Evolutionary conservation across 1,140 invertebrate species (phyloP).

Genomic region (Pseudachorutes palmiensis): DNA sequence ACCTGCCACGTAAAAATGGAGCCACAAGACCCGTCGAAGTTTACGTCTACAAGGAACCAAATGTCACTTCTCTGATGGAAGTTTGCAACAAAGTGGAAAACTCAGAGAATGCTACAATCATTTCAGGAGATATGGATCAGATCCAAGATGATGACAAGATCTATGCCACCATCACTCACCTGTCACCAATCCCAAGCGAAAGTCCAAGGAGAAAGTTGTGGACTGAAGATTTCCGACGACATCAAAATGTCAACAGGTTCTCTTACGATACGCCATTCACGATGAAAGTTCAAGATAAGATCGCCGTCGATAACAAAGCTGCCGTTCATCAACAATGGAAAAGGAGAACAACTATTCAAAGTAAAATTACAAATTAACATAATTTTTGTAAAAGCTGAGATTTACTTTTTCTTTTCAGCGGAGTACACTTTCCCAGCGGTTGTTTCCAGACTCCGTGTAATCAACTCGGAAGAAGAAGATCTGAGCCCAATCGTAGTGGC

Average conservation of each 20-base stretch:
- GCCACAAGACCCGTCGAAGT: conserved; percentile 27
- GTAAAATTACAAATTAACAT: conserved; percentile 14
- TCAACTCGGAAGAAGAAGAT: conserved; percentile 35
- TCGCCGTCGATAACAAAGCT: conserved; percentile 37
- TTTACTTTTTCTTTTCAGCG: conserved; percentile 22
- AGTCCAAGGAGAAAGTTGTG: conserved; percentile 36
- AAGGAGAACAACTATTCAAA: conserved; percentile 35
- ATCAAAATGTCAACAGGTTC: conserved; percentile 36
- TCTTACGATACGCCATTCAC: conserved; percentile 37
- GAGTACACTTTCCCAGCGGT: conserved; percentile 37
- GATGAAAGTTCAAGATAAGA: conserved; percentile 33
- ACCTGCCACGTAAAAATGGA: conserved; percentile 21
- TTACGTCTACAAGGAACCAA: conserved; percentile 37
- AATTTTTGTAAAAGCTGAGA: not conserved
- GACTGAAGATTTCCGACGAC: conserved; percentile 36
- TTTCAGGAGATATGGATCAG: conserved; percentile 32
- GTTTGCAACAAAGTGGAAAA: conserved; percentile 36
- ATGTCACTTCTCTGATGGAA: conserved; percentile 37
- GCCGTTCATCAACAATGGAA: conserved; percentile 38
- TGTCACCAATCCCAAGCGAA: conserved; percentile 33
- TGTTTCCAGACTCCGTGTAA: conserved; percentile 28
- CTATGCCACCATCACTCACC: conserved; percentile 37
- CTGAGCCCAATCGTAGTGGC: conserved; percentile 35
- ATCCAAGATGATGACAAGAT: conserved; percentile 31
- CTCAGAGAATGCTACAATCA: conserved; percentile 31